A percentile compares a stretch with the other conserved stretches of the same genome.
Evolutionary conservation across 1,140 invertebrate genomes (phyloP).

Genomic region (Drosophila asahinai): DNA sequence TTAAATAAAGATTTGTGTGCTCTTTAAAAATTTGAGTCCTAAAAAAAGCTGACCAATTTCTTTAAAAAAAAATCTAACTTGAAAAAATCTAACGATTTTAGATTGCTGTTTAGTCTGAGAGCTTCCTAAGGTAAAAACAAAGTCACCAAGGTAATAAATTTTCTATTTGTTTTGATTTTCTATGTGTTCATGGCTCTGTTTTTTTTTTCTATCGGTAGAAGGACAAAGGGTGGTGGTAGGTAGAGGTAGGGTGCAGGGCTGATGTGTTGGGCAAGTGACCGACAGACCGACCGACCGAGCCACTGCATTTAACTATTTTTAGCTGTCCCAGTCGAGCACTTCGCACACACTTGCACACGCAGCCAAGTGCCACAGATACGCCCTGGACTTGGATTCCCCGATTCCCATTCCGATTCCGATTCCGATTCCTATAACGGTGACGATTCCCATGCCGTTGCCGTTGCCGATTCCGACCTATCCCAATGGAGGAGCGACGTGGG

Average conservation of each 20-base stretch:
- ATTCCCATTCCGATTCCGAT: conserved; percentile 16
- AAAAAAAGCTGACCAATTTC: too few species aligned
- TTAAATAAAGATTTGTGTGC: too few species aligned
- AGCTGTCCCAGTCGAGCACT: conserved; percentile 48
- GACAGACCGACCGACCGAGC: conserved; percentile 44
- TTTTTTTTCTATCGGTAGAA: conserved; percentile 4
- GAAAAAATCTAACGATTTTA: too few species aligned
- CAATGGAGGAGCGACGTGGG: conserved; percentile 61
- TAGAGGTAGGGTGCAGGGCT: neutral
- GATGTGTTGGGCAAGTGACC: conserved; percentile 50
- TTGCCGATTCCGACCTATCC: conserved; percentile 75
- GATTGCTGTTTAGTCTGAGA: too few species aligned
- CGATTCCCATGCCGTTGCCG: neutral
- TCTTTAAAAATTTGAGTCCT: too few species aligned
- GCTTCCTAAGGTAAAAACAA: too few species aligned
- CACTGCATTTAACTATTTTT: conserved; percentile 61
- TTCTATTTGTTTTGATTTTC: conserved; percentile 15
- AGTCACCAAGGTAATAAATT: conserved; percentile 3
- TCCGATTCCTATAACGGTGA: conserved; percentile 18
- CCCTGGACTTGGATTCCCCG: conserved; percentile 59
- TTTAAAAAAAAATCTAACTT: too few species aligned
- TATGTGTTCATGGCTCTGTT: neutral
- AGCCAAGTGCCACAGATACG: conserved; percentile 4
- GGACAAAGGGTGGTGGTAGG: conserved; percentile 9
- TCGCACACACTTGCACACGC: conserved; percentile 12